Conservation (phyloP, 2,888 invertebrate genomes). For the Mythimna albipuncta region DNA sequence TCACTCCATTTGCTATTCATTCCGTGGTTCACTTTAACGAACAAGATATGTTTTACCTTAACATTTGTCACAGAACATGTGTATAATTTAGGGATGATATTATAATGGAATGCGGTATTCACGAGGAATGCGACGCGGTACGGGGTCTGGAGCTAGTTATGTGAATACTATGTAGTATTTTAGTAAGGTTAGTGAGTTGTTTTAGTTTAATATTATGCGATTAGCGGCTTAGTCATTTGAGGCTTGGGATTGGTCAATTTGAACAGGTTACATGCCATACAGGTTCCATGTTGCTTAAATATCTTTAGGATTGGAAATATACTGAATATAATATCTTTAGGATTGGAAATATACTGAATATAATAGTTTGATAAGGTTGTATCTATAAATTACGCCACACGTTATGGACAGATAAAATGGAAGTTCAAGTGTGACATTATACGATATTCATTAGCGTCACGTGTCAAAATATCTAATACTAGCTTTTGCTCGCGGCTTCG, state of each 20-base stretch:
- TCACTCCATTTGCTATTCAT: slow-evolving; percentile 13
- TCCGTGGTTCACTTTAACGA: slow-evolving; percentile 33
- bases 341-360: background rate
- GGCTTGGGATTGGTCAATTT: slow-evolving; percentile 1
- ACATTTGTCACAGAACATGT: slow-evolving; percentile 54
- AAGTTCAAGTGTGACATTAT: too few species aligned
- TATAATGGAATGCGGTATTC: slow-evolving; percentile 53
- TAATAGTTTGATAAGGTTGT: background rate
- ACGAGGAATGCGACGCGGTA: slow-evolving; percentile 35
- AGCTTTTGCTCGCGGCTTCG: too few species aligned
- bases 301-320: background rate
- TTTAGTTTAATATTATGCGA: slow-evolving; percentile 30
- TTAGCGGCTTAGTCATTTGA: slow-evolving; percentile 16
- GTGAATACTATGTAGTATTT: slow-evolving; percentile 31
- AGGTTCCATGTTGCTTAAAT: background rate
- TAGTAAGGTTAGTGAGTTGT: slow-evolving; percentile 25
- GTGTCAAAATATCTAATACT: too few species aligned
- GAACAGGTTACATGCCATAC: background rate
- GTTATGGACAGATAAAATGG: too few species aligned
- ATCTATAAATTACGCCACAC: too few species aligned
- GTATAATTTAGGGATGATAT: slow-evolving; percentile 58
- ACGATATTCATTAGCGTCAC: too few species aligned
- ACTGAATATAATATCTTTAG: background rate
- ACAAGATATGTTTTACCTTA: slow-evolving; percentile 46
- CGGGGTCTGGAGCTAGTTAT: slow-evolving; percentile 35